Conservation (phyloP, 2,113 vertebrate genomes). For the Gopherus evgoodei region DNA sequence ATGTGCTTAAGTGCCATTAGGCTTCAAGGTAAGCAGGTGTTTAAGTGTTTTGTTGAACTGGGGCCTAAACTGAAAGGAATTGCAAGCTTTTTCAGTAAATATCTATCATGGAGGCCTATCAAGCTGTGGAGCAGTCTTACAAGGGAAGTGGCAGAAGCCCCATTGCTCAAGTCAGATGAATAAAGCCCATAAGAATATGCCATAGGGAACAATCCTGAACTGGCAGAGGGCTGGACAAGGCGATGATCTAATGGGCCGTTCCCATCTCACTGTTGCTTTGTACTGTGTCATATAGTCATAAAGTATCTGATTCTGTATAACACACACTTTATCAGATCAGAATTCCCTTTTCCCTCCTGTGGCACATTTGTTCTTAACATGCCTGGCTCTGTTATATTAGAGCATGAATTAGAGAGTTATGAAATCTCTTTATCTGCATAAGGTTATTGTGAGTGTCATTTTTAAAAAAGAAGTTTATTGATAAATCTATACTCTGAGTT, state of each 20-base stretch:
- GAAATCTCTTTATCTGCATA: constrained; percentile 75
- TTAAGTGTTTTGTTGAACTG: neutral
- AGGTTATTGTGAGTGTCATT: constrained; percentile 74
- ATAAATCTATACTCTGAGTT: constrained; percentile 76
- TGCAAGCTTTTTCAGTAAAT: neutral
- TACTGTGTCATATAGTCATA: neutral
- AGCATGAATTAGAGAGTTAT: constrained; percentile 20
- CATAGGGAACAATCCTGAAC: neutral
- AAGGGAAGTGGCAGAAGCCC: neutral
- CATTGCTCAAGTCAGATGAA: neutral
- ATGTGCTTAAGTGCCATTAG: neutral
- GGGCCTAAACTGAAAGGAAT: neutral
- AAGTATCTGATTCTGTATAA: neutral
- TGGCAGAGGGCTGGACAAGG: rapidly evolving
- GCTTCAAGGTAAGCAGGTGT: neutral
- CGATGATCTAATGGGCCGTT: neutral
- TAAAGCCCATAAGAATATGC: neutral
- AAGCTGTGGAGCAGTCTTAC: neutral
- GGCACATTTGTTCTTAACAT: constrained; percentile 51
- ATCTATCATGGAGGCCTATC: neutral
- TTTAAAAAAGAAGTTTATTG: constrained; percentile 69
- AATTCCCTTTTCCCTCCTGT: constrained; percentile 21
- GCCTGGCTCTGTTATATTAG: neutral
- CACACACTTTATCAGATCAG: constrained; percentile 32
- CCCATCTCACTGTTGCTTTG: neutral